Evolutionary conservation across 2,113 vertebrate genomes (phyloP).

Genomic region (Clupea harengus): DNA sequence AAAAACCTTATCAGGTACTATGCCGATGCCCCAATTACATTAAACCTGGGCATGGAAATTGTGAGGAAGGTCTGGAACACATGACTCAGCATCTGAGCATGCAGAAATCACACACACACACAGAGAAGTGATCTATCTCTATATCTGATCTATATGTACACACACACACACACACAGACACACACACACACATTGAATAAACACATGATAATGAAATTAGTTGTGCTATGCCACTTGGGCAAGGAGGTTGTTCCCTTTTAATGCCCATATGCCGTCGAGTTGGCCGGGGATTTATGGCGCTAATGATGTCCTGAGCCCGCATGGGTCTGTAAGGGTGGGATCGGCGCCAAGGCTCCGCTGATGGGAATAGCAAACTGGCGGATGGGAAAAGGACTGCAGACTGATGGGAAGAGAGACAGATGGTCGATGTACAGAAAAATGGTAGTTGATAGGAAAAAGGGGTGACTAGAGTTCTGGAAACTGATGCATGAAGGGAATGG

Average conservation of each 20-base stretch:
- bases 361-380: background rate
- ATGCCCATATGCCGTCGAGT: background rate
- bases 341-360: background rate
- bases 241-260: background rate
- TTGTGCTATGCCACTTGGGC: background rate
- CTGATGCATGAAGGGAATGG: background rate
- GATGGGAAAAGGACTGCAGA: background rate
- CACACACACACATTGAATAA: background rate
- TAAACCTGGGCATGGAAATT: background rate
- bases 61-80: background rate
- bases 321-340: background rate
- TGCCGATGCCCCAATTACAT: slow-evolving; percentile 4
- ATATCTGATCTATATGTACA: background rate
- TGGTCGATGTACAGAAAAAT: background rate
- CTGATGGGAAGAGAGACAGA: background rate
- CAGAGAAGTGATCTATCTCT: background rate
- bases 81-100: background rate
- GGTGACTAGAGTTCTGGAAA: background rate
- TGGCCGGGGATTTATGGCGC: background rate
- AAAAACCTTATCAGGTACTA: background rate
- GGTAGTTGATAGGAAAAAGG: background rate
- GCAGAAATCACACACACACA: background rate
- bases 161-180: background rate
- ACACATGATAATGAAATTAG: background rate
- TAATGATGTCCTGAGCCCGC: background rate